phyloP scores from a whole-genome alignment of 2,113 vertebrate genomes.

The Vanacampus margaritifer region DNA sequence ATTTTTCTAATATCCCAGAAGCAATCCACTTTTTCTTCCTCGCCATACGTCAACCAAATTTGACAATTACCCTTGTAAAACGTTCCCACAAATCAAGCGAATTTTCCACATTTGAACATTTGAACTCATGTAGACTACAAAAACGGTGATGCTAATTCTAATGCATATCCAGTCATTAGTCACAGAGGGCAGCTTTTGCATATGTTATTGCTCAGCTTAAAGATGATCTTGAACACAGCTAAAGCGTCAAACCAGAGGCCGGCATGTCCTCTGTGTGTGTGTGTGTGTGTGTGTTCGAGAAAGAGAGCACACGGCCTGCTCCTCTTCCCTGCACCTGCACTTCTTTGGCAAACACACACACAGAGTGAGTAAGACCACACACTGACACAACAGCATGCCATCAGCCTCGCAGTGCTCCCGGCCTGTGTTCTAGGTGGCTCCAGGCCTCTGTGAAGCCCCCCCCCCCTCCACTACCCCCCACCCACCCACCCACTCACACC shows the following conservation, averaged over 20 bases:
- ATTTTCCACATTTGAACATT: no score
- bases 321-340: conserved; percentile 5
- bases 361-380: conserved; percentile 91
- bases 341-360: conserved; percentile 12
- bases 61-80: no score
- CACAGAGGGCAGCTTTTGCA: background rate
- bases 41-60: no score
- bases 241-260: conserved; percentile 53
- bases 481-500: background rate
- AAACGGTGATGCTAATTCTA: background rate
- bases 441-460: conserved; percentile 33
- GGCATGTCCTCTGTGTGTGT: conserved; percentile 3
- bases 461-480: background rate
- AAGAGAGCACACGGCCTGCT: background rate
- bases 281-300: conserved; percentile 10
- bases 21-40: no score
- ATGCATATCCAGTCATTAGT: background rate
- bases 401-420: conserved; percentile 73
- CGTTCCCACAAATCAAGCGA: no score
- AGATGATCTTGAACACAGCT: conserved; percentile 35
- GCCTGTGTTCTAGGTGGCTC: conserved; percentile 57
- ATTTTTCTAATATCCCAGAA: no score
- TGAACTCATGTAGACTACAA: no score
- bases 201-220: conserved; percentile 1
- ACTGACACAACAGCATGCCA: conserved; percentile 94